Percentiles rank a stretch among this genome's conserved stretches.
Conservation (phyloP, 2,797 vertebrate genomes). For the Siniperca scherzeri region DNA sequence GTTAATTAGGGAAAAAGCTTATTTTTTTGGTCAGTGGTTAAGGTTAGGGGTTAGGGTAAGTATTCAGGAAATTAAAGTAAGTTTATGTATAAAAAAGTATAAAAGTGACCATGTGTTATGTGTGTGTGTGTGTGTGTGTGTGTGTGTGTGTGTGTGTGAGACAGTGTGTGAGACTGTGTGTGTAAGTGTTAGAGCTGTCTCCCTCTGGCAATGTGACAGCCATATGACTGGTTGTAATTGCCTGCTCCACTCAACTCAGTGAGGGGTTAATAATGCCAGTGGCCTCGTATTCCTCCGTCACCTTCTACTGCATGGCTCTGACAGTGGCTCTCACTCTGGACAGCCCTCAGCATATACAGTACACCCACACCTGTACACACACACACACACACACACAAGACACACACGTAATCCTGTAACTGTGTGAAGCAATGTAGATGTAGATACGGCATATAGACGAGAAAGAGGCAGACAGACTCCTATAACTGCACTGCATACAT, state of each 20-base stretch:
- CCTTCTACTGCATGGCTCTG: slow-evolving; percentile 58
- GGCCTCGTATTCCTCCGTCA: slow-evolving; percentile 65
- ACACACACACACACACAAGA: slow-evolving; percentile 18
- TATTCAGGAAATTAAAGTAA: no score
- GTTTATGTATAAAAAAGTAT: no score
- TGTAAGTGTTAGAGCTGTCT: slow-evolving; percentile 38
- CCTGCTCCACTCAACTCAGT: slow-evolving; percentile 63
- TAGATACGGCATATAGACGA: slow-evolving; percentile 5
- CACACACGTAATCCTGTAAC: slow-evolving; percentile 11
- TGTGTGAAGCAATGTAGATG: slow-evolving; percentile 32
- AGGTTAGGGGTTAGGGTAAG: no score
- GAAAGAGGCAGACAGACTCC: slow-evolving; percentile 1
- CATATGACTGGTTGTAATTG: slow-evolving; percentile 76
- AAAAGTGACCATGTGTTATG: no score
- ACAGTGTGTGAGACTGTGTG: no score
- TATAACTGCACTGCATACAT: slow-evolving; percentile 17
- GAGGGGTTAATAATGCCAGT: slow-evolving; percentile 78
- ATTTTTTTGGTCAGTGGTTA: no score
- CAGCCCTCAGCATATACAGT: slow-evolving; percentile 19
- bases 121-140: background rate
- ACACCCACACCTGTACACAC: slow-evolving; percentile 1
- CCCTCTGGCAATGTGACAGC: slow-evolving; percentile 66
- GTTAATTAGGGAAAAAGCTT: no score
- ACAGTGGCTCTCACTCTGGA: slow-evolving; percentile 54
- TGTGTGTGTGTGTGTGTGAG: background rate